Evolutionary conservation across 2,888 invertebrate genomes (phyloP), one percentile per base, ranked within the genome.

Genomic region (Megamerina dolium): DNA sequence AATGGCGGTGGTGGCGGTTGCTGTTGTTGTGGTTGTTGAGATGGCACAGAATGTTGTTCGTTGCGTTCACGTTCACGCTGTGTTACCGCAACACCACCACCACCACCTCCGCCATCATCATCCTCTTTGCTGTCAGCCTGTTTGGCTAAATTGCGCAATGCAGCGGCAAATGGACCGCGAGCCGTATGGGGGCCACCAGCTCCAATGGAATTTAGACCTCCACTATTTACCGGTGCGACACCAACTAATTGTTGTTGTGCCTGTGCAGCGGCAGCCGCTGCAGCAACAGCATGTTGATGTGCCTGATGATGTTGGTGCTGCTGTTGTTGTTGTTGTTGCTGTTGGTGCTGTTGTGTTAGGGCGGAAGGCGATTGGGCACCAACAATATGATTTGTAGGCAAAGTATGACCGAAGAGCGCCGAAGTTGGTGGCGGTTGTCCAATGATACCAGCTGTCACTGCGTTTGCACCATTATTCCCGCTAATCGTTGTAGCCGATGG

Each of bases 111-210:
- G 26, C 59, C 57, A 20, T 67, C 67, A 64, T 82, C 82, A 60
- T 80, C 83, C 65, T 76, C 75, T 59, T 82, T 82, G 55, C 84
- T 86, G 46, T 86, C 87, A 17, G 90, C 91, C 72, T 93, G 92
- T 73, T 93, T 91, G 51, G 93, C 93, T 55, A 93, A 78, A 67
- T 87, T 89, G 46, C 93, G 80, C 40, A 94, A 75, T 18, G 93
- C 93, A 35, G 92, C 91, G 40, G 93, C 92, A 75, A 93, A 93
- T 46, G 91, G 90, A 18, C 82, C 81, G 13, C 74, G 70, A n/a
- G n/a, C n/a, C n/a, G n/a, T n/a, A n/a, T n/a, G n/a, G n/a, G n/a
- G n/a, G 13, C 75, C 77, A 66, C 75, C 76, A 57, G 74, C 74
- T 32, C 76, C 74, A 60, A 74, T 74, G 13, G 75, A 72, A 50